Percentiles rank a stretch among this genome's conserved stretches.
phyloP scores from a whole-genome alignment of 2,797 vertebrate genomes.

The Mastacembelus armatus region DNA sequence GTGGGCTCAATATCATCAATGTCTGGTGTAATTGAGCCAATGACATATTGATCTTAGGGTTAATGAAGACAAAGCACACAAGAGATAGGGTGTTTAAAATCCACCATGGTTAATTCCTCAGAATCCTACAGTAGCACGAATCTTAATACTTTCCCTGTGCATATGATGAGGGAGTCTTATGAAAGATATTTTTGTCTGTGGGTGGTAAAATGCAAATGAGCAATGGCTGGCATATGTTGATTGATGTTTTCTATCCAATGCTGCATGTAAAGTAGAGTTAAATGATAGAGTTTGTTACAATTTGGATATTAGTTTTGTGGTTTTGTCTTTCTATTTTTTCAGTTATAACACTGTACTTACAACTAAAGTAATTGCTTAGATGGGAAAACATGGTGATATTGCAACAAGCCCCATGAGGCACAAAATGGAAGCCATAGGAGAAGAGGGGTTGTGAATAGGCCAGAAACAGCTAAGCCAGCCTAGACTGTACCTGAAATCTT shows the following conservation, averaged over 20 bases:
- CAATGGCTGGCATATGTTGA: conserved; percentile 17
- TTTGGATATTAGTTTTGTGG: neutral
- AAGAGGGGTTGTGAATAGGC: conserved; percentile 2
- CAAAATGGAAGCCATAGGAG: conserved; percentile 3
- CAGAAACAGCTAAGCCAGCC: neutral
- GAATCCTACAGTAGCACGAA: conserved; percentile 59
- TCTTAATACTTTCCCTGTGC: conserved; percentile 49
- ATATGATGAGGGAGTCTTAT: conserved; percentile 28
- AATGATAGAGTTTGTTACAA: conserved; percentile 12
- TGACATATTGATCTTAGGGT: conserved; percentile 81
- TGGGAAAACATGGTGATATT: conserved; percentile 13
- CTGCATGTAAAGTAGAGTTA: conserved; percentile 18
- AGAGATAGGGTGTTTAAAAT: conserved; percentile 64
- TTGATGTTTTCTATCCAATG: conserved; percentile 3
- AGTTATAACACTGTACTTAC: neutral
- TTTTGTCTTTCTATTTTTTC: neutral
- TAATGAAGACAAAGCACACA: conserved; percentile 81
- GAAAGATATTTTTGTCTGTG: conserved; percentile 35
- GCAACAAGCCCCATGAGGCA: conserved; percentile 2
- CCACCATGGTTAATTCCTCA: conserved; percentile 53
- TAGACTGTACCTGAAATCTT: neutral
- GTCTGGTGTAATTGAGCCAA: conserved; percentile 76
- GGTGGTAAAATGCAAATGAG: conserved; percentile 20
- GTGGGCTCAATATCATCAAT: conserved; percentile 74
- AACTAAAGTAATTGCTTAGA: conserved; percentile 17